Conservation (phyloP, 64 coral and sea anemone species). For the Orbicella faveolata region DNA sequence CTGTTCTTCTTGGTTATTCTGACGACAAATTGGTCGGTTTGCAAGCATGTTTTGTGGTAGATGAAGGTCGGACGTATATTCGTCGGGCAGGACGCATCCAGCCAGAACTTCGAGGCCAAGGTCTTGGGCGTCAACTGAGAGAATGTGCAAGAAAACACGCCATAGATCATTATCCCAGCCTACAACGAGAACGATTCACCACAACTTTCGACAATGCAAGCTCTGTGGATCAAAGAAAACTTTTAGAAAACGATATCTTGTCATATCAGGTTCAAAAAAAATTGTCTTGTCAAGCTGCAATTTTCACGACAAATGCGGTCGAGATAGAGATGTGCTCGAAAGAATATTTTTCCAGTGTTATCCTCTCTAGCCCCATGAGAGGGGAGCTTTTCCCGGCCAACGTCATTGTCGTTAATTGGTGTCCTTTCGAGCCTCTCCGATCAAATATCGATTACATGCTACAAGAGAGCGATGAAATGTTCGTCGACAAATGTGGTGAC, state of each 20-base stretch:
- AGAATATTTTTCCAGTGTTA: constrained; percentile 15
- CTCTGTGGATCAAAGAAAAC: background rate
- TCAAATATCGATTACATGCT: constrained; percentile 38
- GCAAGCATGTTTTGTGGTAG: background rate
- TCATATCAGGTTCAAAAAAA: background rate
- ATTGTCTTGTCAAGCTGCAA: background rate
- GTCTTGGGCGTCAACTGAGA: background rate
- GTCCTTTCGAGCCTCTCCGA: constrained; percentile 17
- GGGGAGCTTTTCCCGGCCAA: background rate
- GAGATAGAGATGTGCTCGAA: background rate
- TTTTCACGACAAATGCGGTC: background rate
- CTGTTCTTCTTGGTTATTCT: constrained; percentile 34
- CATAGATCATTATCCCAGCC: background rate
- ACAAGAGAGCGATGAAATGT: constrained; percentile 7
- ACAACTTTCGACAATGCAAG: too few species aligned
- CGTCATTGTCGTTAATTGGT: background rate
- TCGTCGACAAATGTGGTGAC: background rate
- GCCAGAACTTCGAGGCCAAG: constrained; percentile 7
- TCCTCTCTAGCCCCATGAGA: background rate
- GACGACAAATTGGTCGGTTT: constrained; percentile 32
- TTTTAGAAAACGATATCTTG: too few species aligned
- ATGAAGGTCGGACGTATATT: constrained; percentile 5
- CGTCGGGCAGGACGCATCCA: background rate
- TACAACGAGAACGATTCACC: background rate
- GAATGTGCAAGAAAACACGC: background rate